These are phyloP conservation scores for Ganaspis sp. DNA, from an alignment of 1,140 invertebrate species.

Conservation along the genomic window DNA sequence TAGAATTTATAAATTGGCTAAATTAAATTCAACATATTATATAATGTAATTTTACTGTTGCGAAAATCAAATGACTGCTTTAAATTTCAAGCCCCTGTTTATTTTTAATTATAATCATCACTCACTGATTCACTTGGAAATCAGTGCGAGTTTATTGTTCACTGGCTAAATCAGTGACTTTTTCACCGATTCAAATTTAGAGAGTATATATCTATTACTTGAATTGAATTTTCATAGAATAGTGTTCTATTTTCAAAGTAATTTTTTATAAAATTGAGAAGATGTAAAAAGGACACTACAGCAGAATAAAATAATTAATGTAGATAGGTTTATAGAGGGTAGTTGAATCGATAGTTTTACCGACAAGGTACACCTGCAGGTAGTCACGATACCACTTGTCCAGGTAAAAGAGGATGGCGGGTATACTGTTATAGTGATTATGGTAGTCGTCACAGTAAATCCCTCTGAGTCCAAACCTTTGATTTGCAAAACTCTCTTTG, in stretches of 20 bases:
- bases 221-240: not conserved
- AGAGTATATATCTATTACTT: too few relatives aligned
- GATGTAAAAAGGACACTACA: not conserved
- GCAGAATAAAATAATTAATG: slow-evolving; percentile 6
- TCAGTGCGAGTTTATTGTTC: too few relatives aligned
- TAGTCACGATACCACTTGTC: slow-evolving; percentile 45
- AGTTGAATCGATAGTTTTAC: slow-evolving; percentile 25
- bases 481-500: not conserved
- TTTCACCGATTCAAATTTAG: too few relatives aligned
- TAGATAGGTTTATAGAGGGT: not conserved
- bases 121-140: too few relatives aligned
- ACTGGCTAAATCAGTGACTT: too few relatives aligned
- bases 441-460: slow-evolving; percentile 29
- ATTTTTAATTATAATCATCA: too few relatives aligned
- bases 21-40: too few relatives aligned
- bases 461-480: not conserved
- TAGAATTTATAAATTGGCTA: too few relatives aligned
- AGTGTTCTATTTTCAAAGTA: not conserved
- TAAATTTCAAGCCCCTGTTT: too few relatives aligned
- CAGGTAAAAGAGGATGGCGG: slow-evolving; percentile 53
- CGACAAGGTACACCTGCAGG: slow-evolving; percentile 35
- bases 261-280: not conserved
- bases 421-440: slow-evolving; percentile 38
- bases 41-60: too few relatives aligned
- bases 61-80: too few relatives aligned